phyloP scores from a whole-genome alignment of 2,797 vertebrate genomes.

The Dendrocincla tyrannina region DNA sequence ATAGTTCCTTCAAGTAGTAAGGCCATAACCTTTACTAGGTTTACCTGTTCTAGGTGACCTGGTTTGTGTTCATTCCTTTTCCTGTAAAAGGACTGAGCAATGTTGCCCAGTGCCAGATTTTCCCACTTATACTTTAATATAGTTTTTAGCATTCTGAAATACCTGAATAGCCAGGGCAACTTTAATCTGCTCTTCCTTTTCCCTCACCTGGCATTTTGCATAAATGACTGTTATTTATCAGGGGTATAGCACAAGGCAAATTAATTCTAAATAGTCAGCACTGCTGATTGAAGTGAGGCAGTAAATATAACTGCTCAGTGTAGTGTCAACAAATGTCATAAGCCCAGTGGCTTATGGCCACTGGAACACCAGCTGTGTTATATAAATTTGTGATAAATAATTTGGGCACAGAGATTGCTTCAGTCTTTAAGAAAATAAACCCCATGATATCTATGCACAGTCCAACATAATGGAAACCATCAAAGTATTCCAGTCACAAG shows the following conservation, averaged over 20 bases:
- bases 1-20: not conserved
- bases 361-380: not conserved
- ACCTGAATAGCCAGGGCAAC: constrained; percentile 65
- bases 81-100: not conserved
- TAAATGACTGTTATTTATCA: constrained; percentile 78
- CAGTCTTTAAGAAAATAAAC: not conserved
- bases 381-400: constrained; percentile 23
- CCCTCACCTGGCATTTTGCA: constrained; percentile 80
- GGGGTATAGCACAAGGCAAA: constrained; percentile 73
- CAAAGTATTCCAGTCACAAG: not conserved
- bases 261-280: constrained; percentile 76
- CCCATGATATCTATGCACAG: not conserved
- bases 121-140: constrained; percentile 6
- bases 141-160: constrained; percentile 59
- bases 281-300: constrained; percentile 1
- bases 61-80: not conserved
- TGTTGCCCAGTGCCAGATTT: not conserved
- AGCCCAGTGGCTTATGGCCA: not conserved
- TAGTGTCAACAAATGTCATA: constrained; percentile 25
- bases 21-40: not conserved
- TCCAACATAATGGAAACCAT: not conserved
- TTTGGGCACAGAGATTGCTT: not conserved
- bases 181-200: constrained; percentile 80
- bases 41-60: not conserved
- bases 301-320: constrained; percentile 20